Evolutionary conservation across 2,888 invertebrate species (phyloP), one percentile per base, ranked within the genome.

Genomic region (Steinernema scapterisci): DNA sequence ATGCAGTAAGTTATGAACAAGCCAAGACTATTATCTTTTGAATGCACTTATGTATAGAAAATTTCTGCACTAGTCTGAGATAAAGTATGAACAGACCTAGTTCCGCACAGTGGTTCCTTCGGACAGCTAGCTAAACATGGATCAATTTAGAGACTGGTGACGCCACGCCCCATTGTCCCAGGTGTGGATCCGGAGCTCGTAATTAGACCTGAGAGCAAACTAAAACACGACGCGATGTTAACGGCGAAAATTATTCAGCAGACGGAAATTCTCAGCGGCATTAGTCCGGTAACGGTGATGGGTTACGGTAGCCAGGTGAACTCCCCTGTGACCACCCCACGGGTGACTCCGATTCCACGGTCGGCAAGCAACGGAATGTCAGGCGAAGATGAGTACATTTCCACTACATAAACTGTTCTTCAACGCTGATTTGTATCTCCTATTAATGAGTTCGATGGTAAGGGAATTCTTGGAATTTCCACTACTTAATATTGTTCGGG

Each of bases 151-250:
- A 76, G 76, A 48, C 72, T 80, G 5, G 75, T 82, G 16, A 80
- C 82, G 1, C 84, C 84, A 0, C 79, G 80, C 9, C 76, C 84
- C 6, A 75, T 84, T 46, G 79, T 83, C 43, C 83, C 84, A 13
- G 52, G 38, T 21, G 73, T 72, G n/a, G 63, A 16, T 31, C 27
- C 25, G 11, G 25, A 27, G 16, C 23, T 63, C 27, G 46, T 73
- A 11, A 71, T 38, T 23, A 43, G 76, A 43, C 70, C 54, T 45
- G 51, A 70, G 1, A 70, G 72, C 54, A 73, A 75, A 46, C 25
- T 75, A 45, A 63, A 73, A 23, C 19, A 52, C 2, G 43, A 51
- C 16, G 43, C 43, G 51, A 23, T 1, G 25, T 27, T 51, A 44
- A 25, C 72, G 16, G 51, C 48, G 25, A 48, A 51, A 51, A 51